These are phyloP conservation scores for Pristionchus maxplancki DNA, from an alignment of 2,888 invertebrate genomes.

Conservation along the genomic window DNA sequence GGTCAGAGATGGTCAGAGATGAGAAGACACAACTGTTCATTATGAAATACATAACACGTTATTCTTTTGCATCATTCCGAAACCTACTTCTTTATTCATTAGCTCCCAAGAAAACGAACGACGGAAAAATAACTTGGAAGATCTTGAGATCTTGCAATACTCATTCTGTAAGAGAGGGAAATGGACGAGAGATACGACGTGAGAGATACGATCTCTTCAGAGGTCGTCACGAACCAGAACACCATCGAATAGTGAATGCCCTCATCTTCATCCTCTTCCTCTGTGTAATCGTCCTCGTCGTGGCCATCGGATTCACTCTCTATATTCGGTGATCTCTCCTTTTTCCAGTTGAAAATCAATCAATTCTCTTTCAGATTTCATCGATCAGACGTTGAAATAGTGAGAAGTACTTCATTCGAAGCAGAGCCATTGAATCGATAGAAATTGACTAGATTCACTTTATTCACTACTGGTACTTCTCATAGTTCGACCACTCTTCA, in stretches of 20 bases:
- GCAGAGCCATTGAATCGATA: slow-evolving; percentile 50
- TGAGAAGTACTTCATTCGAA: slow-evolving; percentile 44
- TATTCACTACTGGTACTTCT: not conserved
- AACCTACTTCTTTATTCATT: too few relatives aligned
- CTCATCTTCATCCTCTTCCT: slow-evolving; percentile 62
- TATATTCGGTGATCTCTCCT: slow-evolving; percentile 55
- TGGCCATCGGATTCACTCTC: slow-evolving; percentile 61
- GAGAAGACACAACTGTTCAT: not conserved
- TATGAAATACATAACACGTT: too few relatives aligned
- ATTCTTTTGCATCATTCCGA: too few relatives aligned
- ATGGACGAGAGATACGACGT: not conserved
- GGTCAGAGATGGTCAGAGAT: not conserved
- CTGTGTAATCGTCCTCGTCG: slow-evolving; percentile 59
- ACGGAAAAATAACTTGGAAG: too few relatives aligned
- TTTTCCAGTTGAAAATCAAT: not conserved
- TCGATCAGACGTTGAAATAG: slow-evolving; percentile 49
- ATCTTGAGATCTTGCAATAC: too few relatives aligned
- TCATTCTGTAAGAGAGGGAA: not conserved
- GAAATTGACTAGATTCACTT: not conserved
- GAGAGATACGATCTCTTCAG: too few relatives aligned
- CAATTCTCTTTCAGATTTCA: slow-evolving; percentile 12
- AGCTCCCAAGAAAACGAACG: too few relatives aligned
- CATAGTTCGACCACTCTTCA: not conserved
- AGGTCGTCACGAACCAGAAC: slow-evolving; percentile 50
- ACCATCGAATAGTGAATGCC: slow-evolving; percentile 56